Evolutionary conservation across 1,140 invertebrate genomes (phyloP), one percentile per base, ranked within the genome.

Genomic region (Drosophila repleta): DNA sequence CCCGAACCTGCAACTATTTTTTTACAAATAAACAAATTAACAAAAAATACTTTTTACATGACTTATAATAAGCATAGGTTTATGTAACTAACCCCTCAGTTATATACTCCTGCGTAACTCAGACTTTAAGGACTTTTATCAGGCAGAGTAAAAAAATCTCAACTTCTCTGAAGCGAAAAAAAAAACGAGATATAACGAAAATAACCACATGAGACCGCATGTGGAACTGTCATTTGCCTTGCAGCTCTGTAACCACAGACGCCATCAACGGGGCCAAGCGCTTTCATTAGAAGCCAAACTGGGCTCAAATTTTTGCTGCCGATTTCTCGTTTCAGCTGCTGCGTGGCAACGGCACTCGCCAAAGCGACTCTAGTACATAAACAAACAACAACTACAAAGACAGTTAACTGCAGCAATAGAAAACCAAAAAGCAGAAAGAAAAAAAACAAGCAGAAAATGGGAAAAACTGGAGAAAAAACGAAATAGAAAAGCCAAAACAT

Each of bases 251-350:
- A 76, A 76, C 70, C 74, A 76, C 70, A 74, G 70, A 74, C 70
- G 70, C 71, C 57, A 62, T 62, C 69, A 76, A 66, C 43, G 70
- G 53, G 49, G 45, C 41, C 74, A 68, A 74, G 74, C 78, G 72
- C 84, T 87, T 85, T 85, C 82, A 85, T 85, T 85, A 87, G 81
- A 87, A 75, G 65, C 58, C 82, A 85, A 87, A 70, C 72, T 79
- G 43, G 69, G 58, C 76, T 75, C 76, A 68, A 66, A 69, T 70
- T 80, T 64, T 46, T 29, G 24, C 62, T 63, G 66, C 45, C 48
- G 43, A 21, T 53, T 78, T 76, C 35, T 67, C 37, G 39, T 62
- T 61, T 43, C 46, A 66, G 60, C 53, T 55, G 67, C 60, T 63
- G 37, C 61, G 18, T 56, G 32, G 63, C 52, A 46, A 57, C 63